Percentiles rank a stretch among this genome's conserved stretches.
Conservation (phyloP, 2,113 vertebrate species). For the Microcebus jonahi region DNA sequence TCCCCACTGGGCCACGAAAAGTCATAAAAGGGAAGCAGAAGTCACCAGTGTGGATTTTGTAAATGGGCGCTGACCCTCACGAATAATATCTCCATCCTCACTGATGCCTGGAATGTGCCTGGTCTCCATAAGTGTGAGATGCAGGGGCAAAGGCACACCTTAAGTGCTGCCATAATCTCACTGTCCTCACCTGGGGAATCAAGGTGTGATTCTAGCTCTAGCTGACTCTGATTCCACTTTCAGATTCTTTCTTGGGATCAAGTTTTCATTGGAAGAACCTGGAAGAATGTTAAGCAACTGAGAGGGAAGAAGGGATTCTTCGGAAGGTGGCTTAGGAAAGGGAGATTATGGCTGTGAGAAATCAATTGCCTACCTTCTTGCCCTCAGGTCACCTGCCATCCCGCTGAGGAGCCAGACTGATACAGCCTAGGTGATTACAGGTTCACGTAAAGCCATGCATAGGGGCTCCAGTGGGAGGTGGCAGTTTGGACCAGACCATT, state of each 20-base stretch:
- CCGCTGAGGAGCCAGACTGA: neutral
- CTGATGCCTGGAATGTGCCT: neutral
- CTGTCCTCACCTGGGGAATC: neutral
- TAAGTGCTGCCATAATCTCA: fast-evolving
- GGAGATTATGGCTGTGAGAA: neutral
- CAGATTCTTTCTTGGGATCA: neutral
- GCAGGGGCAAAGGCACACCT: too few species aligned
- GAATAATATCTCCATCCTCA: neutral
- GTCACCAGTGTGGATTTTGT: neutral
- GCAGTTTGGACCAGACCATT: neutral
- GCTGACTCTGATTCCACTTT: neutral
- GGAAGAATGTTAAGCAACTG: neutral
- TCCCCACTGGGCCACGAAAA: neutral
- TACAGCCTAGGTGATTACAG: neutral
- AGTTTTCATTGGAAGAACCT: neutral
- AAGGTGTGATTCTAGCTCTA: neutral
- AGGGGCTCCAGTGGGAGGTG: neutral
- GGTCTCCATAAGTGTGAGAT: neutral
- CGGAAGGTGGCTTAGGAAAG: neutral
- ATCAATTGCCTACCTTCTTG: neutral
- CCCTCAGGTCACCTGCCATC: neutral
- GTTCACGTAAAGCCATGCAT: neutral
- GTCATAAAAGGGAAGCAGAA: neutral
- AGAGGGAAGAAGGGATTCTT: neutral
- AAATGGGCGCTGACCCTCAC: neutral